phyloP scores from a whole-genome alignment of 2,797 vertebrate genomes.

The Gadopsis marmoratus region DNA sequence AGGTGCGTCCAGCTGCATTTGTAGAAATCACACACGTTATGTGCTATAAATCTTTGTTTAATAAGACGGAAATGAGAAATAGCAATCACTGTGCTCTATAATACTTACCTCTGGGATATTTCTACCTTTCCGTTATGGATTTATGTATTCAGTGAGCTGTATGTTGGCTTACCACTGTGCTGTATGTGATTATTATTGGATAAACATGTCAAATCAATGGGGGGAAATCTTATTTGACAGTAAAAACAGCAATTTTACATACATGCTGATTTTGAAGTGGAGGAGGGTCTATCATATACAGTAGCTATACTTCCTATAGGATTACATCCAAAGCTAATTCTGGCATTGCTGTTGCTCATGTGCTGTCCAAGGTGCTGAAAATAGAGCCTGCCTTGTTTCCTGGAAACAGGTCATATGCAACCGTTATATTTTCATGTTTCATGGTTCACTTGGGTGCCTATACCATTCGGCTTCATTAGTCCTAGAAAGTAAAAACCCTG shows the following conservation, averaged over 20 bases:
- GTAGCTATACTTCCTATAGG: conserved; percentile 16
- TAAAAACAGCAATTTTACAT: background rate
- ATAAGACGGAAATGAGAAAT: conserved; percentile 13
- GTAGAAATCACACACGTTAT: conserved; percentile 10
- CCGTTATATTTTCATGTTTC: conserved; percentile 55
- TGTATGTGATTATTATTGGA: background rate
- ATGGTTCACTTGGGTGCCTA: conserved; percentile 44
- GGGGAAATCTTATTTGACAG: background rate
- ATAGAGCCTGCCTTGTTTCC: conserved; percentile 70
- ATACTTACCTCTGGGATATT: background rate
- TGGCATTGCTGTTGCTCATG: conserved; percentile 54
- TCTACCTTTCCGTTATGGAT: background rate
- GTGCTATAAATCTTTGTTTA: conserved; percentile 4
- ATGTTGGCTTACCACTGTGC: background rate
- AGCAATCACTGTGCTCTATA: background rate
- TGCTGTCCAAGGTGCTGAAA: conserved; percentile 75
- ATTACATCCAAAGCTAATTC: conserved; percentile 42
- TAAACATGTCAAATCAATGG: background rate
- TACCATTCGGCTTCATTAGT: conserved; percentile 52
- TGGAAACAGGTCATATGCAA: conserved; percentile 73
- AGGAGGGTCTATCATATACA: background rate
- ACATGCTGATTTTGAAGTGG: background rate
- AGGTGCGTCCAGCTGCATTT: conserved; percentile 43
- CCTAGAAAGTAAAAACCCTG: conserved; percentile 15
- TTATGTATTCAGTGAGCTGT: conserved; percentile 12